phyloP scores from a whole-genome alignment of 2,797 vertebrate species.

The Podarcis siculus region DNA sequence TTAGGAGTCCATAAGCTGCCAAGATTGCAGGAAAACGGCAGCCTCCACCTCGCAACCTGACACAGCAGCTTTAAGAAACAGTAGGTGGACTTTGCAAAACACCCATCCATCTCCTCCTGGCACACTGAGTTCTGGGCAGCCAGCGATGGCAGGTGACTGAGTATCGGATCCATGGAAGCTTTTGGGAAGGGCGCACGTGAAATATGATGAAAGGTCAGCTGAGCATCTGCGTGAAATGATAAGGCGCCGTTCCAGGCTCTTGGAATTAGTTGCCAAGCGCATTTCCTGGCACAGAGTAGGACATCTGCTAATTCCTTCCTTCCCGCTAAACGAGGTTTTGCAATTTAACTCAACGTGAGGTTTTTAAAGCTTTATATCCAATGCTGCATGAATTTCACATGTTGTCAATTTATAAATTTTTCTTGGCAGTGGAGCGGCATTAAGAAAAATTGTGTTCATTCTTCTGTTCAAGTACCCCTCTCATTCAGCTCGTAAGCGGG shows the following conservation, averaged over 20 bases:
- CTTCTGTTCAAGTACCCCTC: neutral
- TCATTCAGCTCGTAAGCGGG: no score
- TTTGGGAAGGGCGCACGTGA: neutral
- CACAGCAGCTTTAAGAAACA: neutral
- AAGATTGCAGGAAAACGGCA: neutral
- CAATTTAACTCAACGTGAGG: neutral
- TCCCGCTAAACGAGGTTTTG: neutral
- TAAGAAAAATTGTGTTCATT: neutral
- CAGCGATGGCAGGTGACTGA: neutral
- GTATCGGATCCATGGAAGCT: neutral
- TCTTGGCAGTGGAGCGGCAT: neutral
- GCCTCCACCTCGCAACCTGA: rapidly evolving
- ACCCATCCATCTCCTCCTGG: neutral
- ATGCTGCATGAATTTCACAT: neutral
- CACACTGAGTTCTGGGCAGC: neutral
- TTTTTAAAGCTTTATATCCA: neutral
- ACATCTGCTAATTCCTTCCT: neutral
- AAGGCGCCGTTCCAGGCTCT: neutral
- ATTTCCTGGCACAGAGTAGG: neutral
- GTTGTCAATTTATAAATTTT: neutral
- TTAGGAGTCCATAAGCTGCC: no score
- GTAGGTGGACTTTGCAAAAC: neutral
- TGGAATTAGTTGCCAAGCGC: neutral
- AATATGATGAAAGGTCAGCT: neutral
- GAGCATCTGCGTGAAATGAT: neutral